These are phyloP conservation scores for Porites cylindrica DNA, from an alignment of 92 coral and sea anemone species.

Conservation along the genomic window DNA sequence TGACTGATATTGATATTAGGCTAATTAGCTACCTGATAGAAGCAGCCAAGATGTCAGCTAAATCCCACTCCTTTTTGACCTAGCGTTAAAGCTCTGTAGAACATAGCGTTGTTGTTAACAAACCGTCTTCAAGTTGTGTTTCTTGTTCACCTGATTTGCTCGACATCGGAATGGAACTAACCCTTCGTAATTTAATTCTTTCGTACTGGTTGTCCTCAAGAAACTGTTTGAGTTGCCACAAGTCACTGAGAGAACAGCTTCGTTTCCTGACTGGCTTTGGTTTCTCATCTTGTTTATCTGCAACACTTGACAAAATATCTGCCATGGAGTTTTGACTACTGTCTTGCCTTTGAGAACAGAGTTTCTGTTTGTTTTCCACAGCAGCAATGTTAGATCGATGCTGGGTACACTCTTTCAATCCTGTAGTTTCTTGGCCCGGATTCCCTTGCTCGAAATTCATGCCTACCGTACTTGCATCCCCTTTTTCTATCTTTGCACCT, in stretches of 20 bases:
- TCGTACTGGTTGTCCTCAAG: background rate
- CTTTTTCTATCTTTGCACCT: background rate
- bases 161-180: conserved; percentile 19
- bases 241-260: conserved; percentile 30
- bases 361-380: background rate
- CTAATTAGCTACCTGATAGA: background rate
- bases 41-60: background rate
- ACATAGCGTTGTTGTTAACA: conserved; percentile 47
- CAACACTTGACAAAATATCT: background rate
- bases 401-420: background rate
- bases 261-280: conserved; percentile 23
- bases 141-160: background rate
- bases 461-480: background rate
- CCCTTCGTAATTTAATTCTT: conserved; percentile 14
- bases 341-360: background rate
- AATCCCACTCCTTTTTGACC: background rate
- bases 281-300: background rate
- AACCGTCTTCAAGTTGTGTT: conserved; percentile 35
- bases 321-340: background rate
- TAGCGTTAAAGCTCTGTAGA: conserved; percentile 37
- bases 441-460: background rate
- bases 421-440: background rate
- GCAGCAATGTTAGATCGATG: background rate
- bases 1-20: background rate
- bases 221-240: conserved; percentile 10